Evolutionary conservation across 1,140 invertebrate genomes (phyloP), one percentile per base, ranked within the genome.

Genomic region (Drosophila tsacasi): DNA sequence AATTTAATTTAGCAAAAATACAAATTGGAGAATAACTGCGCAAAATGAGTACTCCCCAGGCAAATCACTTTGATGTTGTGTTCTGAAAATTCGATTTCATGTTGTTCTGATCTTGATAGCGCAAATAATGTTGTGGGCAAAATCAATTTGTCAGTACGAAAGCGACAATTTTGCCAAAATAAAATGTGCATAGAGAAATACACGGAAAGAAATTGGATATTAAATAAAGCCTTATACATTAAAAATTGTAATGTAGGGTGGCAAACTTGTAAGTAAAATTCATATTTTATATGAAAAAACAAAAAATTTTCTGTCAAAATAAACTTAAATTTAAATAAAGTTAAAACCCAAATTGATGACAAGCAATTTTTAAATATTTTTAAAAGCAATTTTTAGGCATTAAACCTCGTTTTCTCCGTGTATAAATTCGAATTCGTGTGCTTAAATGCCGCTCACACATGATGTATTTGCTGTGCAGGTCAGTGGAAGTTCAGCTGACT

Each of bases 401-500:
- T 17, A 10, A 37, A 3, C 23, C 75, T 46, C 54, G 23, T 76
- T 68, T 76, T 83, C 27, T 15, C 47, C 17, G 71, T 63, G 61
- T 35, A 67, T 57, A 60, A 67, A 54, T 39, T 54, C 50, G 50
- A 76, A 79, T 79, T 72, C 59, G 30, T 35, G 67, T 59, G 54
- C 66, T 50, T 58, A 58, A 71, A 60, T 50, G 54, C 21, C 39
- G 39, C 39, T 57, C 23, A 66, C 67, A 67, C 67, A 67, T 66
- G 67, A 69, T 67, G 67, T 67, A 66, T 67, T 46, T 55, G 71
- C 76, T 52, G 62, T 47, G 60, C 47, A 52, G 52, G 39, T 52
- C 75, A 83, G 52, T 73, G 64, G 52, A 54, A 67, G 27, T 73
- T 73, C 69, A 42, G 27, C 57, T 68, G 58, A 50, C 76, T 55